These are phyloP conservation scores for Papio anubis DNA, from an alignment of 2,113 vertebrate species.

Conservation along the genomic window DNA sequence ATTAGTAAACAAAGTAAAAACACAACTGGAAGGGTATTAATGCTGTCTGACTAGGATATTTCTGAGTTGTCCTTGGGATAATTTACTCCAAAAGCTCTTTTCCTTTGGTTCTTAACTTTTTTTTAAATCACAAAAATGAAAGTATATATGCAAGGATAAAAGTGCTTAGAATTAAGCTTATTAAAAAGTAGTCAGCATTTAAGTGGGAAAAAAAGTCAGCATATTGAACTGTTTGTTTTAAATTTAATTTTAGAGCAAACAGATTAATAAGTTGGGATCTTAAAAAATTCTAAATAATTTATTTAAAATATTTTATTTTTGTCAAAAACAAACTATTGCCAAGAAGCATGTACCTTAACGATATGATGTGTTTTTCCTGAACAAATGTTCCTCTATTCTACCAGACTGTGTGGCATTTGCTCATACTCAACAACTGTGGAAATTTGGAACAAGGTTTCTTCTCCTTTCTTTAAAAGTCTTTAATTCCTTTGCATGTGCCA, in stretches of 20 bases:
- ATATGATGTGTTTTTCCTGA: slow-evolving; percentile 58
- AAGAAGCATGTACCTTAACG: slow-evolving; percentile 37
- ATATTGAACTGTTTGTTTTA: not conserved
- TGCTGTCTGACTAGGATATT: not conserved
- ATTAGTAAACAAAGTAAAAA: slow-evolving; percentile 37
- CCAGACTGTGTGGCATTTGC: slow-evolving; percentile 82
- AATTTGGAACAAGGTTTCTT: slow-evolving; percentile 64
- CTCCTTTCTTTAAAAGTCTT: slow-evolving; percentile 53
- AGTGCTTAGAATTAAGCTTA: not conserved
- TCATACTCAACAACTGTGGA: slow-evolving; percentile 70
- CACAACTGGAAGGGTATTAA: not conserved
- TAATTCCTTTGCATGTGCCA: slow-evolving; percentile 54
- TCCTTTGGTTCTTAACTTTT: not conserved
- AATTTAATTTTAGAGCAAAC: slow-evolving; percentile 42
- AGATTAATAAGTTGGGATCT: not conserved
- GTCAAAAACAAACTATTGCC: slow-evolving; percentile 26
- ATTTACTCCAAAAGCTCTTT: not conserved
- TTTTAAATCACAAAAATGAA: slow-evolving; percentile 21
- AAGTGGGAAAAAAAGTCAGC: not conserved
- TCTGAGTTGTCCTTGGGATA: slow-evolving; percentile 1
- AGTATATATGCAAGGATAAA: not conserved
- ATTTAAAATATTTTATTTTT: slow-evolving; percentile 61
- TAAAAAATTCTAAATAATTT: slow-evolving; percentile 36
- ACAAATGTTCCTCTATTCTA: slow-evolving; percentile 74
- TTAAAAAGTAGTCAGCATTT: not conserved